A percentile compares a stretch with the other conserved stretches of the same genome.
phyloP scores from a whole-genome alignment of 2,888 invertebrate species.

The Chymomyza caudatula region DNA sequence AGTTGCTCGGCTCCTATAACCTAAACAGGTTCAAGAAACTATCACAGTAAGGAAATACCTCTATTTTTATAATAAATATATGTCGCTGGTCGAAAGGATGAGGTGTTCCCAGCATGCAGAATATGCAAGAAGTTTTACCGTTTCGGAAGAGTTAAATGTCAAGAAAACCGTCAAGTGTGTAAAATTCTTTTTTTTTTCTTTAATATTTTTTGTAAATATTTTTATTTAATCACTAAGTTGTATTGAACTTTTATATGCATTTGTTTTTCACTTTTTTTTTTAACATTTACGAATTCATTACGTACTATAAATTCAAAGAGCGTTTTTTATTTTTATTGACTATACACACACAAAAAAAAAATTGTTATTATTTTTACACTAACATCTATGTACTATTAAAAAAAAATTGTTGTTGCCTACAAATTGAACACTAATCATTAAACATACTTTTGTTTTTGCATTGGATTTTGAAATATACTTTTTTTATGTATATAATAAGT shows the following conservation, averaged over 20 bases:
- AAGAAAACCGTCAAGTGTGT: no score
- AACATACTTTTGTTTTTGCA: conserved; percentile 1
- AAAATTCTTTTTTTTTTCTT: neutral
- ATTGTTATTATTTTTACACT: conserved; percentile 23
- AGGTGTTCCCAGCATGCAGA: no score
- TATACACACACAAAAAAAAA: conserved; percentile 45
- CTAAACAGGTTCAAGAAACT: no score
- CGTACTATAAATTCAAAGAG: conserved; percentile 68
- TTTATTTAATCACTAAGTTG: conserved; percentile 46
- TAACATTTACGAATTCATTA: conserved; percentile 64
- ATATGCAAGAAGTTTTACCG: no score
- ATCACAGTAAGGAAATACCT: no score
- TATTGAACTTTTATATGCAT: conserved; percentile 21
- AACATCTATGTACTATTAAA: conserved; percentile 37
- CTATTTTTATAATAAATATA: no score
- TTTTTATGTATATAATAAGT: conserved; percentile 22
- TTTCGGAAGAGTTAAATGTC: no score
- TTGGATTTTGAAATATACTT: conserved; percentile 15
- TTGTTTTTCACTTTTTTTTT: conserved; percentile 25
- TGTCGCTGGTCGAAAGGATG: no score
- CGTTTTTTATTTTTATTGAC: conserved; percentile 19
- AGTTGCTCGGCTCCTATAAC: no score
- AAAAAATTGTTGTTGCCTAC: conserved; percentile 46
- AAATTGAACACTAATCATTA: conserved; percentile 42
- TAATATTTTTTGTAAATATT: conserved; percentile 45